Percentiles rank a stretch among this genome's conserved stretches.
phyloP scores from a whole-genome alignment of 2,888 invertebrate species.

The Drosophila basisetae region DNA sequence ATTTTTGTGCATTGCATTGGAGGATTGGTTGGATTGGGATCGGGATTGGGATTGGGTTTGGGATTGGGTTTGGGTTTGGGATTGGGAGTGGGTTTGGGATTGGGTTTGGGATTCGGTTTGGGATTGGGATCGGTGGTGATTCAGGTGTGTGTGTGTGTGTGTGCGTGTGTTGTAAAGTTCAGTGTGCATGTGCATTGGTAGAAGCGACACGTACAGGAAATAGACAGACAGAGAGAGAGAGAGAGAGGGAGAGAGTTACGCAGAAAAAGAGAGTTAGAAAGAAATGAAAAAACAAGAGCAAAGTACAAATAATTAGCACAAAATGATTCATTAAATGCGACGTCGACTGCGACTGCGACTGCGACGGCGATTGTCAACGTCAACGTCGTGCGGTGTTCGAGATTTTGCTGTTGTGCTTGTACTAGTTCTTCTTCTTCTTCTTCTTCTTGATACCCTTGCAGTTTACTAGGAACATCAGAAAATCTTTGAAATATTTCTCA shows the following conservation, averaged over 20 bases:
- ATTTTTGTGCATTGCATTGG: conserved; percentile 60
- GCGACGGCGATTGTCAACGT: conserved; percentile 17
- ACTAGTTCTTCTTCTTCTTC: not conserved
- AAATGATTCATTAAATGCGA: conserved; percentile 40
- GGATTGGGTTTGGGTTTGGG: not conserved
- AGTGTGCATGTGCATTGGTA: conserved; percentile 22
- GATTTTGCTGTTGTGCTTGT: not conserved
- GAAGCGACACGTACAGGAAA: conserved; percentile 15
- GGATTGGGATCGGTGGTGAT: not conserved
- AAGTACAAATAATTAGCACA: conserved; percentile 66
- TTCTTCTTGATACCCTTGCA: conserved; percentile 18
- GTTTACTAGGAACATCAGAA: not conserved
- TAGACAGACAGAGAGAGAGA: conserved; percentile 11
- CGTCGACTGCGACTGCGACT: conserved; percentile 17
- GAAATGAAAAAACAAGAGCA: conserved; percentile 54
- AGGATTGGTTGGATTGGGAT: conserved; percentile 1
- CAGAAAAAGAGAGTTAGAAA: conserved; percentile 25
- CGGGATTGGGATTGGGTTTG: not conserved
- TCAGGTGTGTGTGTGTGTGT: conserved; percentile 8
- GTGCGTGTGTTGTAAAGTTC: conserved; percentile 38
- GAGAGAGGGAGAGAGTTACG: conserved; percentile 30
- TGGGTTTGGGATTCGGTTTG: not conserved
- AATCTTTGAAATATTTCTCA: not conserved
- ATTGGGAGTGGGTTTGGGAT: not conserved
- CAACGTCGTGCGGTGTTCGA: conserved; percentile 26